Evolutionary conservation across 2,797 vertebrate genomes (phyloP).

Genomic region (Glyptemys insculpta): DNA sequence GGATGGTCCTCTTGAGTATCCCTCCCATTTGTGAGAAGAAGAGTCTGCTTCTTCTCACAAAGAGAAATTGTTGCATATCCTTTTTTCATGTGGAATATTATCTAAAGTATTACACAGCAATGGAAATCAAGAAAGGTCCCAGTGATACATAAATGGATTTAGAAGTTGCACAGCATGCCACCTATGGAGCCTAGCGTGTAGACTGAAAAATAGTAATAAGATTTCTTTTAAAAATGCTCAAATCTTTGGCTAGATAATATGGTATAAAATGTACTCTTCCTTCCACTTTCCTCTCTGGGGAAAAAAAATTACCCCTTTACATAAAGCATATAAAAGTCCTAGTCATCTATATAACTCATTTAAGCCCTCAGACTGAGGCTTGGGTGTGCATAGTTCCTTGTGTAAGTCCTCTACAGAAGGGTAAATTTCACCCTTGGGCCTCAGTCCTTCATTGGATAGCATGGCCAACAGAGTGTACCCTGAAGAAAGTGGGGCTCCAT

Average conservation of each 20-base stretch:
- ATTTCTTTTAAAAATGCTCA: rapidly evolving
- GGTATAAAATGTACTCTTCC: neutral
- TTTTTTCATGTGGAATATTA: neutral
- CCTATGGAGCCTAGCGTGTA: neutral
- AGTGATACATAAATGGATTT: rapidly evolving
- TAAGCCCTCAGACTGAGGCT: neutral
- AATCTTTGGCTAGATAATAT: neutral
- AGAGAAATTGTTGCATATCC: neutral
- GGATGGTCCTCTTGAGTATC: neutral
- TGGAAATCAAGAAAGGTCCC: neutral
- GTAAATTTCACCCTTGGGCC: neutral
- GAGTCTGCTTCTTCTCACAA: neutral
- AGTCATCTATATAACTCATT: neutral
- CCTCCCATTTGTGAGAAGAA: neutral
- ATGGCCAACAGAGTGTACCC: rapidly evolving
- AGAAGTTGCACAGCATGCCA: neutral
- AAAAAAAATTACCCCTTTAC: neutral
- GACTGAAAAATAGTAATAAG: neutral
- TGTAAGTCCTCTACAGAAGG: neutral
- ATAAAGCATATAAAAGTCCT: neutral
- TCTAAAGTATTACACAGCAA: neutral
- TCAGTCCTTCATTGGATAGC: neutral
- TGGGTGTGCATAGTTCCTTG: neutral
- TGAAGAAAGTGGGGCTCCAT: neutral
- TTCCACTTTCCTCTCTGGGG: neutral